Conservation (phyloP, 1,140 invertebrate species). For the Apolygus lucorum region DNA sequence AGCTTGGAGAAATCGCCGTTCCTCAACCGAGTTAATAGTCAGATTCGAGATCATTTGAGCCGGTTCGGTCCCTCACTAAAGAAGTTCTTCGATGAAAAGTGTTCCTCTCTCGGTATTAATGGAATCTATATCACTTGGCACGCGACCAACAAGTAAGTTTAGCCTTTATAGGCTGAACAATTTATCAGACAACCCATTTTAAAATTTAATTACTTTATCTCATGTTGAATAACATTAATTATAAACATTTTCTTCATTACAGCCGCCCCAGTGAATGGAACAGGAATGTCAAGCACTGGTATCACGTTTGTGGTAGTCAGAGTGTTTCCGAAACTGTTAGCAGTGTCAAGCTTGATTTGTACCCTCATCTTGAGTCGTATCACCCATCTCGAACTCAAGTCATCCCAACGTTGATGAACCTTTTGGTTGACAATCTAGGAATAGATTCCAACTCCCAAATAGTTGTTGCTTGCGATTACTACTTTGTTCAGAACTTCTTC, state of each 20-base stretch:
- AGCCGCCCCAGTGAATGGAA: not conserved
- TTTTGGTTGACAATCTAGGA: not conserved
- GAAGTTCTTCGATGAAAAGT: not conserved
- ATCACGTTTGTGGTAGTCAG: not conserved
- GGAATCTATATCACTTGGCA: slow-evolving; percentile 1
- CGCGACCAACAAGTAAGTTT: not conserved
- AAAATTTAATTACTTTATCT: too few species aligned
- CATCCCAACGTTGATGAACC: not conserved
- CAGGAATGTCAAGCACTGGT: not conserved
- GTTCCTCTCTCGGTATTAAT: not conserved
- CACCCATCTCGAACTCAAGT: not conserved
- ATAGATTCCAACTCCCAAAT: not conserved
- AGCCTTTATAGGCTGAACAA: too few species aligned
- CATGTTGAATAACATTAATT: too few species aligned
- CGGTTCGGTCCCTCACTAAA: not conserved
- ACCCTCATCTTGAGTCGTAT: not conserved
- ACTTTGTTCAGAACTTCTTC: slow-evolving; percentile 6
- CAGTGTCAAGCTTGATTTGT: not conserved
- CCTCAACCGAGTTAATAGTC: not conserved
- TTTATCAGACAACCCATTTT: too few species aligned
- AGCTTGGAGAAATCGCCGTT: not conserved
- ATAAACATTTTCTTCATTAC: too few species aligned
- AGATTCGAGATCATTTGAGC: not conserved
- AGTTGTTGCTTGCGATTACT: not conserved
- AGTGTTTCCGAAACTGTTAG: not conserved